Conservation (phyloP, 1,140 invertebrate species). For the Cyclargus thomasi region DNA sequence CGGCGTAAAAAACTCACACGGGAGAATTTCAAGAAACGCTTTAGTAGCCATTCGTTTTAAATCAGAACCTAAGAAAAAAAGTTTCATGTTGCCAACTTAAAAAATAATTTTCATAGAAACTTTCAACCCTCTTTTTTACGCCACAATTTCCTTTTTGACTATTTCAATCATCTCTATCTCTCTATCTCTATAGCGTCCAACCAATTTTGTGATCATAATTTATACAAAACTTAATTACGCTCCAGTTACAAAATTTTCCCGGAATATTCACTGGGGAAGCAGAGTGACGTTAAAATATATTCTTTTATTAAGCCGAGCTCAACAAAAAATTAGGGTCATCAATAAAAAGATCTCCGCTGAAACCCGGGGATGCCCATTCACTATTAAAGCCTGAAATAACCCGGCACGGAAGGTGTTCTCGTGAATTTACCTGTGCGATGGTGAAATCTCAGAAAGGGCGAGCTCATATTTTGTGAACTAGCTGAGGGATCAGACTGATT, state of each 20-base stretch:
- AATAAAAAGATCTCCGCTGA: constrained; percentile 31
- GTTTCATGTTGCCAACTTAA: too few relatives aligned
- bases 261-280: constrained; percentile 21
- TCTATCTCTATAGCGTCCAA: too few relatives aligned
- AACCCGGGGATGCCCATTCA: constrained; percentile 30
- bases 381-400: constrained; percentile 38
- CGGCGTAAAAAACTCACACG: too few relatives aligned
- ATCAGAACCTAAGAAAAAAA: too few relatives aligned
- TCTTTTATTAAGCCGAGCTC: constrained; percentile 26
- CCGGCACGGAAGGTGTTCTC: constrained; percentile 32
- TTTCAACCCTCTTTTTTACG: too few relatives aligned
- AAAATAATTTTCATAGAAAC: too few relatives aligned
- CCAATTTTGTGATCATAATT: not conserved
- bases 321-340: constrained; percentile 35
- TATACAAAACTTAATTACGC: not conserved
- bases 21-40: too few relatives aligned
- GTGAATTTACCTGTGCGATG: constrained; percentile 11
- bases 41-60: too few relatives aligned
- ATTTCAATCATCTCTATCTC: too few relatives aligned
- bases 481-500: constrained; percentile 34
- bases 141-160: too few relatives aligned
- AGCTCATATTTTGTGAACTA: constrained; percentile 34
- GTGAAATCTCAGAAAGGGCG: constrained; percentile 32
- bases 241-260: constrained; percentile 10
- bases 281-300: constrained; percentile 31